These are phyloP conservation scores for Ciconia boyciana DNA, from an alignment of 2,113 vertebrate species.

Conservation along the genomic window DNA sequence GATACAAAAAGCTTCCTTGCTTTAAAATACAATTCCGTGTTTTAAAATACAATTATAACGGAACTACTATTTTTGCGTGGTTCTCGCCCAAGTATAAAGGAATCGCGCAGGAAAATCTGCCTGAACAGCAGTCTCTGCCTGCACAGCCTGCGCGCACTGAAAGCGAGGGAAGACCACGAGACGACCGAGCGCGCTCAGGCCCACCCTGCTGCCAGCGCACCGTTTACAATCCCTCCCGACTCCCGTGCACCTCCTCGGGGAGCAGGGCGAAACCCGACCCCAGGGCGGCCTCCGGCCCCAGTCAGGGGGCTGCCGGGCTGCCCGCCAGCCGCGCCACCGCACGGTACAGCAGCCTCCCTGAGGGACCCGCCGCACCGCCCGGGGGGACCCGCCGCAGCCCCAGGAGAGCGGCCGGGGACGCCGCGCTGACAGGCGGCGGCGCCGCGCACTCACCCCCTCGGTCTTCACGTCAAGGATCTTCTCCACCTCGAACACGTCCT, in stretches of 20 bases:
- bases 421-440: not conserved
- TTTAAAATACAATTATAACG: fast-evolving
- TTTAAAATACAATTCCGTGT: fast-evolving
- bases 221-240: fast-evolving
- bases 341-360: not conserved
- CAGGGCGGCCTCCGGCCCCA: not conserved
- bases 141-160: not conserved
- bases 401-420: not conserved
- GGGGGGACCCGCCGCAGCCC: not conserved
- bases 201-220: fast-evolving
- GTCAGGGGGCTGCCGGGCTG: too few species aligned
- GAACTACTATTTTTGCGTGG: fast-evolving
- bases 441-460: constrained; percentile 79
- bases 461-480: constrained; percentile 90
- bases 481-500: constrained; percentile 95
- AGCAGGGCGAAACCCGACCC: not conserved
- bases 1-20: not conserved
- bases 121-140: fast-evolving
- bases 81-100: fast-evolving
- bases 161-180: too few species aligned
- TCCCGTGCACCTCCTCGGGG: not conserved
- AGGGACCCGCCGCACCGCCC: not conserved
- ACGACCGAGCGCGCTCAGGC: fast-evolving
- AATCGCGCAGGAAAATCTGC: fast-evolving
- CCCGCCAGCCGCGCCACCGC: not conserved